Evolutionary conservation across 2,797 vertebrate genomes (phyloP).

Genomic region (Hypotaenidia philippensis): DNA sequence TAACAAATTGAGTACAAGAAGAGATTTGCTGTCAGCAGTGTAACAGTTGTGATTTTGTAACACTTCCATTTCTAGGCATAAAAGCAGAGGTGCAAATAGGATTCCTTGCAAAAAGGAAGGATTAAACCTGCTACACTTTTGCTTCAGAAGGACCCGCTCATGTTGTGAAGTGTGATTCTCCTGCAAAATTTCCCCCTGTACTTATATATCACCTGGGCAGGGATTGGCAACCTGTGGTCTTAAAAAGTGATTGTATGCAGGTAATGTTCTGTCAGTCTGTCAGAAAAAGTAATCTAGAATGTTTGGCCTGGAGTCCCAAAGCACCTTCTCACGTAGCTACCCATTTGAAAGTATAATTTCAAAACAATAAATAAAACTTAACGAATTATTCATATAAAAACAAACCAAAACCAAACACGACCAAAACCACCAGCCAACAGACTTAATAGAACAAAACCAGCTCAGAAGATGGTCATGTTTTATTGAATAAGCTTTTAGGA

Average conservation of each 20-base stretch:
- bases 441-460: not conserved
- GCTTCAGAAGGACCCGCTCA: not conserved
- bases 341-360: not conserved
- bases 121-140: not conserved
- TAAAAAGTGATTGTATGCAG: not conserved
- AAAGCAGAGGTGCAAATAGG: not conserved
- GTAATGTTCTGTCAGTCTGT: not conserved
- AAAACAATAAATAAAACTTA: not conserved
- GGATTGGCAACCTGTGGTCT: not conserved
- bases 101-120: not conserved
- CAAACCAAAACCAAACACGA: not conserved
- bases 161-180: not conserved
- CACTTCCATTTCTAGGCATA: not conserved
- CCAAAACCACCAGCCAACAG: not conserved
- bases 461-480: not conserved
- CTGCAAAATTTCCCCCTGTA: not conserved
- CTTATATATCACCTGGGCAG: not conserved
- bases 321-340: not conserved
- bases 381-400: not conserved
- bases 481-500: not conserved
- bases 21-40: not conserved
- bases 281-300: not conserved
- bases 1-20: not conserved
- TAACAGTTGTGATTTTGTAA: not conserved
- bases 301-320: not conserved